Percentiles rank a stretch among this genome's conserved stretches.
Conservation (phyloP, 2,113 vertebrate genomes). For the Cynoglossus semilaevis region DNA sequence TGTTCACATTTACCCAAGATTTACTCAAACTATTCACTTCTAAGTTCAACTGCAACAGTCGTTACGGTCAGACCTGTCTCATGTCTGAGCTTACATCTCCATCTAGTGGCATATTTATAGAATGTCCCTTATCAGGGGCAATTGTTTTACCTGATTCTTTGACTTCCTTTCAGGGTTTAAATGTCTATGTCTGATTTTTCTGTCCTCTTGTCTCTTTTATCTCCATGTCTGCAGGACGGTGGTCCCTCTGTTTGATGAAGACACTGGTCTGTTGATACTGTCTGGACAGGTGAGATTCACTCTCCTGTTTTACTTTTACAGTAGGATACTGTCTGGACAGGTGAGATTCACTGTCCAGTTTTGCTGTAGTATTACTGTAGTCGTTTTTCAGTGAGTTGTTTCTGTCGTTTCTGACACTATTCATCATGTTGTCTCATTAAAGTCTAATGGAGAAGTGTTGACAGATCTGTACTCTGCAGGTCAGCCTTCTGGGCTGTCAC, state of each 20-base stretch:
- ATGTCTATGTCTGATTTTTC: background rate
- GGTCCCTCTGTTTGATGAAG: conserved; percentile 85
- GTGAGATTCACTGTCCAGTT: conserved; percentile 62
- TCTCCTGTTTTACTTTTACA: too few relatives aligned
- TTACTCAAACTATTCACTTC: too few relatives aligned
- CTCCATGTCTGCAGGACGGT: conserved; percentile 71
- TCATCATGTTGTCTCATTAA: background rate
- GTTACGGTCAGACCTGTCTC: background rate
- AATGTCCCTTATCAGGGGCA: too few relatives aligned
- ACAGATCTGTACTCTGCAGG: background rate
- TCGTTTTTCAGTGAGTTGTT: too few relatives aligned
- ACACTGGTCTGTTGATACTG: conserved; percentile 85
- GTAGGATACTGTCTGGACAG: conserved; percentile 83
- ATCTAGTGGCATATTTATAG: conserved; percentile 43
- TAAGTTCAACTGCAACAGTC: too few relatives aligned
- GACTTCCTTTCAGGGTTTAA: background rate
- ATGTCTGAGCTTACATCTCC: conserved; percentile 17
- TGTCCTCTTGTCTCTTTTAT: conserved; percentile 1
- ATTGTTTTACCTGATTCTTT: background rate
- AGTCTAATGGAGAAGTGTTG: background rate
- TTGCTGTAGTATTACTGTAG: too few relatives aligned
- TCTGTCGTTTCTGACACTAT: too few relatives aligned
- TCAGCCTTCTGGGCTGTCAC: background rate
- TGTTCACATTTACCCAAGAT: too few relatives aligned
- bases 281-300: conserved; percentile 85